Conservation (phyloP, 2,113 vertebrate species). For the Heptranchias perlo region DNA sequence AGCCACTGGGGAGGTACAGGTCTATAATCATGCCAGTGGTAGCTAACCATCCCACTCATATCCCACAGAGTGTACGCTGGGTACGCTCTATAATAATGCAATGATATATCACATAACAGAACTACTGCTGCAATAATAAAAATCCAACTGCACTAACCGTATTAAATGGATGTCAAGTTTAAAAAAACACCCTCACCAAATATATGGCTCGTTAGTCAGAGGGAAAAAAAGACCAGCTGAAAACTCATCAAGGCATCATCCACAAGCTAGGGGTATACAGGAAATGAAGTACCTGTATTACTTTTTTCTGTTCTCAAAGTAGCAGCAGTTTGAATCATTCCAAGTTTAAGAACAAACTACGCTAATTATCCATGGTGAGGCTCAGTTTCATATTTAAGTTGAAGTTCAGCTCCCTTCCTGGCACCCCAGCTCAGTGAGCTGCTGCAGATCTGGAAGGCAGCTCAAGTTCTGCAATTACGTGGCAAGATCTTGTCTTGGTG, state of each 20-base stretch:
- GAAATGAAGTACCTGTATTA: not conserved
- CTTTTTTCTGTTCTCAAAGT: not conserved
- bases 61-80: not conserved
- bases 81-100: not conserved
- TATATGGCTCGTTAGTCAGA: not conserved
- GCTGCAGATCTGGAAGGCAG: constrained; percentile 29
- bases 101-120: not conserved
- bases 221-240: not conserved
- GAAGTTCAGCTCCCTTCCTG: not conserved
- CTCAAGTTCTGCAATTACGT: constrained; percentile 32
- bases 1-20: not conserved
- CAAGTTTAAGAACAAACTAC: not conserved
- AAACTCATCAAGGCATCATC: not conserved
- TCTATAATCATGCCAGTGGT: not conserved
- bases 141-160: not conserved
- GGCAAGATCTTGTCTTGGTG: constrained; percentile 14
- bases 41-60: not conserved
- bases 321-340: not conserved
- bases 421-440: not conserved
- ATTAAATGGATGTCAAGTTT: not conserved
- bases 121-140: not conserved
- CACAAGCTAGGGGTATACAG: not conserved
- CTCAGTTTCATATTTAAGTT: not conserved
- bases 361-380: not conserved
- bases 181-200: not conserved